These are phyloP conservation scores for Manis pentadactyla DNA, from an alignment of 2,797 vertebrate species.

Conservation along the genomic window DNA sequence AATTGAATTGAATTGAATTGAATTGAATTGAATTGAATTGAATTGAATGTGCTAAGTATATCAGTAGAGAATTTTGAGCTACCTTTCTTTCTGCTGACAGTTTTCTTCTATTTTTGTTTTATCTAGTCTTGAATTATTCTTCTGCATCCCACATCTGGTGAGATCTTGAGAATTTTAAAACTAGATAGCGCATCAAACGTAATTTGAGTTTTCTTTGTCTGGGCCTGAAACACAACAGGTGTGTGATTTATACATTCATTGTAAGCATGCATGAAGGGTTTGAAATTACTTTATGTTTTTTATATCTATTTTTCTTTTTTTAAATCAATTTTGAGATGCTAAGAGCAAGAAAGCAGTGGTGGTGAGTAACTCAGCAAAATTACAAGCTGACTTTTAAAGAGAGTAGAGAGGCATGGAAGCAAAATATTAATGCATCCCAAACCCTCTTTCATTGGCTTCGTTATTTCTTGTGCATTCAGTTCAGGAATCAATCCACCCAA, in stretches of 20 bases:
- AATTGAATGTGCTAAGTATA: neutral
- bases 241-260: neutral
- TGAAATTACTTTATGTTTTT: neutral
- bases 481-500: constrained; percentile 36
- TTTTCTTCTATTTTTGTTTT: neutral
- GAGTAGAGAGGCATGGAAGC: neutral
- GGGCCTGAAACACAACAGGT: neutral
- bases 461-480: constrained; percentile 47
- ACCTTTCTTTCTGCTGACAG: neutral
- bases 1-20: neutral
- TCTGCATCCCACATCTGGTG: neutral
- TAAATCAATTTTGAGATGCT: neutral
- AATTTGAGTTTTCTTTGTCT: neutral
- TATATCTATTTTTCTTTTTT: neutral
- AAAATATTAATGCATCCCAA: neutral
- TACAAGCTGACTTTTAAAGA: neutral
- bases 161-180: neutral
- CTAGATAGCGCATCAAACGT: neutral
- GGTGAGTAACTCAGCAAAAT: neutral
- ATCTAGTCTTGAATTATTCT: neutral
- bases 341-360: neutral
- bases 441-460: neutral
- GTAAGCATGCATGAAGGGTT: neutral
- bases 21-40: neutral
- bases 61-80: neutral